Evolutionary conservation across 2,888 invertebrate species (phyloP).

Genomic region (Epistrophella euchroma): DNA sequence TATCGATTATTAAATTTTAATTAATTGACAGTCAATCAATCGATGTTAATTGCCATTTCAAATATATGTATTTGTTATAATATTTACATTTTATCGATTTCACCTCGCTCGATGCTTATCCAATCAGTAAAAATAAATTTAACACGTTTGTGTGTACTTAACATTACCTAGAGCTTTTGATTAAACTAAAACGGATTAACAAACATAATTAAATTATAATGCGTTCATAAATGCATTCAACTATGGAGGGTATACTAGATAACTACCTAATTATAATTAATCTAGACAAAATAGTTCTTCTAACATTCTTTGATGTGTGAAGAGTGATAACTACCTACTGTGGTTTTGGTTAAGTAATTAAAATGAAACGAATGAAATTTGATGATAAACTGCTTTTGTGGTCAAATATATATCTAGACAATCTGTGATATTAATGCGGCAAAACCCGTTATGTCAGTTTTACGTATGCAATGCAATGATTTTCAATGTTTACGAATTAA

Average conservation of each 20-base stretch:
- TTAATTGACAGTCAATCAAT: slow-evolving; percentile 1
- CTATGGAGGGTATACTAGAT: not conserved
- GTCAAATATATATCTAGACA: too few relatives aligned
- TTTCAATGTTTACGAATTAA: too few relatives aligned
- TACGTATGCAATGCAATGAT: too few relatives aligned
- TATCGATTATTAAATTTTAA: not conserved
- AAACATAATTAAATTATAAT: not conserved
- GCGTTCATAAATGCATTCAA: not conserved
- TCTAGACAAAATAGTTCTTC: not conserved
- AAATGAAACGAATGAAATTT: not conserved
- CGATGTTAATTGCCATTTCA: too few relatives aligned
- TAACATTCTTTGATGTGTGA: too few relatives aligned
- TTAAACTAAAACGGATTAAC: not conserved
- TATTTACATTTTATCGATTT: slow-evolving; percentile 17
- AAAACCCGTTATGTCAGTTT: too few relatives aligned
- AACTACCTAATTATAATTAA: not conserved
- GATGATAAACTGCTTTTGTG: too few relatives aligned
- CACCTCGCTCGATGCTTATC: slow-evolving; percentile 1
- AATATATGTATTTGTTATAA: not conserved
- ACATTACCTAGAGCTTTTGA: not conserved
- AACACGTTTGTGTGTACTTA: not conserved
- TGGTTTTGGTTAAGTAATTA: slow-evolving; percentile 13
- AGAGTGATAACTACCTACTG: too few relatives aligned
- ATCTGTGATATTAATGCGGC: too few relatives aligned
- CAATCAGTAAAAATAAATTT: slow-evolving; percentile 10